These are phyloP conservation scores for Parascotia fuliginaria DNA, from an alignment of 2,888 invertebrate genomes.

Conservation along the genomic window DNA sequence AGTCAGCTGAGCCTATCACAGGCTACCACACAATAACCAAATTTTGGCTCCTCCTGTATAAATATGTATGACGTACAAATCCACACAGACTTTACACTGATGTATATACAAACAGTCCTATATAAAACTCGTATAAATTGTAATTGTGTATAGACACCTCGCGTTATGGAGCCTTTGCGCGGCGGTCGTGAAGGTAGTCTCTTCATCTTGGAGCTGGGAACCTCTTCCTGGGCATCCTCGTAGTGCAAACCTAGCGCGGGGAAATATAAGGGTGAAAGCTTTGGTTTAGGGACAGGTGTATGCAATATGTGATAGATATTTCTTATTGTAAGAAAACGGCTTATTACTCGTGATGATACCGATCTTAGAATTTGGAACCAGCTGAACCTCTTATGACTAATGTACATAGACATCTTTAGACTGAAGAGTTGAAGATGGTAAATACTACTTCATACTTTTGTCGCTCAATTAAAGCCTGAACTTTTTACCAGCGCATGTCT, in stretches of 20 bases:
- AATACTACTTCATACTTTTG: too few species aligned
- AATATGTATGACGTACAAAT: too few species aligned
- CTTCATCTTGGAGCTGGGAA: conserved; percentile 70
- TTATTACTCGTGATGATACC: too few species aligned
- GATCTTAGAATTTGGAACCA: too few species aligned
- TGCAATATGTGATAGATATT: conserved; percentile 21
- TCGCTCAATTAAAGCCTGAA: too few species aligned
- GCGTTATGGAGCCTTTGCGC: conserved; percentile 90
- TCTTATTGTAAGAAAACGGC: not conserved
- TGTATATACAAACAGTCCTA: not conserved
- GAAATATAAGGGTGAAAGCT: conserved; percentile 44
- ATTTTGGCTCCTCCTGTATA: too few species aligned
- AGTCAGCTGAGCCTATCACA: too few species aligned
- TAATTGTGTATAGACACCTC: conserved; percentile 79
- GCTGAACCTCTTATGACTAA: too few species aligned
- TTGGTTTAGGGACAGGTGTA: conserved; percentile 14
- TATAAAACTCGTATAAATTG: conserved; percentile 70
- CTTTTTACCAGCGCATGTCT: too few species aligned
- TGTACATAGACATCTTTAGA: too few species aligned
- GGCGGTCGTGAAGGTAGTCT: conserved; percentile 89
- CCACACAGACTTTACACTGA: not conserved
- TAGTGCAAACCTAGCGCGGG: conserved; percentile 90
- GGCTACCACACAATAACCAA: too few species aligned
- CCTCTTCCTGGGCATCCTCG: conserved; percentile 89
- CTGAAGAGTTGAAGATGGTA: too few species aligned